These are phyloP conservation scores for Holocentrus rufus DNA, from an alignment of 2,797 vertebrate genomes.

Conservation along the genomic window DNA sequence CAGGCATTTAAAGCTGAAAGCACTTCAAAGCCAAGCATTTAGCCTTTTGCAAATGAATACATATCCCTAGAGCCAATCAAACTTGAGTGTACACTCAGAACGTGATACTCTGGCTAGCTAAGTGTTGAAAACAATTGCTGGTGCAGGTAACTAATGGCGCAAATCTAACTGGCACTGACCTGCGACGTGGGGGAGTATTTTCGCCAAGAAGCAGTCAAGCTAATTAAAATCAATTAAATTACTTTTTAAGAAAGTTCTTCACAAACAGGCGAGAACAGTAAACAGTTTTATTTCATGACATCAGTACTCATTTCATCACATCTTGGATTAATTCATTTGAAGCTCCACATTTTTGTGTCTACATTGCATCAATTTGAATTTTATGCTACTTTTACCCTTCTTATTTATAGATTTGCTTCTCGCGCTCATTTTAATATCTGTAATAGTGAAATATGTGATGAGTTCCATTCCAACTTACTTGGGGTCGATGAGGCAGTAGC, in stretches of 20 bases:
- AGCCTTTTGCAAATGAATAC: constrained; percentile 5
- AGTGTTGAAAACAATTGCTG: not conserved
- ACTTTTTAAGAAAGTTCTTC: no score
- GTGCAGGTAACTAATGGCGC: not conserved
- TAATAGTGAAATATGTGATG: constrained; percentile 1
- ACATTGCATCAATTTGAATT: not conserved
- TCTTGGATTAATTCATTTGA: not conserved
- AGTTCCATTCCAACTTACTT: constrained; percentile 68
- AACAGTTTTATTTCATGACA: no score
- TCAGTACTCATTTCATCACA: not conserved
- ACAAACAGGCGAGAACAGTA: no score
- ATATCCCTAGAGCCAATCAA: not conserved
- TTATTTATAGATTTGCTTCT: not conserved
- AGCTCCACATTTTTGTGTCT: not conserved
- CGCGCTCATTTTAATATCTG: not conserved
- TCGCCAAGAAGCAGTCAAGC: not conserved
- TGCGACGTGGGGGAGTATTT: not conserved
- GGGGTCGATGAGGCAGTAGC: constrained; percentile 79
- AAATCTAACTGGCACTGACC: not conserved
- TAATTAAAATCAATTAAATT: no score
- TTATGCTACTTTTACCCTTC: not conserved
- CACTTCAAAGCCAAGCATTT: constrained; percentile 24
- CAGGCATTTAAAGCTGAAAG: not conserved
- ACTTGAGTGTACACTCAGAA: no score
- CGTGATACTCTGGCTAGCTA: no score